phyloP scores from a whole-genome alignment of 2,888 invertebrate genomes.

The Microdon myrmicae region DNA sequence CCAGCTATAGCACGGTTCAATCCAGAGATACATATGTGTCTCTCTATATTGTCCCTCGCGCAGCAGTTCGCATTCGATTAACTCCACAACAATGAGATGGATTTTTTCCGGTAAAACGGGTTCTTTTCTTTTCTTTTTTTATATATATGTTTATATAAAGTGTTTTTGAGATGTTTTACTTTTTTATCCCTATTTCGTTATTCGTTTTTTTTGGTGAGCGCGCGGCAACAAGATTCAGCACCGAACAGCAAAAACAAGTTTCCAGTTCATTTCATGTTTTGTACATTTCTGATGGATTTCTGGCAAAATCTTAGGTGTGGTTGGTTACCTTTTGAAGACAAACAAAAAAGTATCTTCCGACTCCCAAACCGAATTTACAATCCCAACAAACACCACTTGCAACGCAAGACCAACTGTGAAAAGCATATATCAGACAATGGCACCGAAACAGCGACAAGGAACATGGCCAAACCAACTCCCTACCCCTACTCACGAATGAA shows the following conservation, averaged over 20 bases:
- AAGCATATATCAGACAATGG: constrained; percentile 10
- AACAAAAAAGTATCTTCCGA: constrained; percentile 15
- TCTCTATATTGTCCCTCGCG: constrained; percentile 31
- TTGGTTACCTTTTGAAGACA: constrained; percentile 7
- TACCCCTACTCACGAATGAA: constrained; percentile 47
- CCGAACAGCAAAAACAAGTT: constrained; percentile 40
- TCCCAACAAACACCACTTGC: constrained; percentile 14
- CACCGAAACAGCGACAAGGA: constrained; percentile 15
- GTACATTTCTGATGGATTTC: constrained; percentile 6
- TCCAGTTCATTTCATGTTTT: constrained; percentile 8
- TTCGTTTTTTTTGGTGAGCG: constrained; percentile 44
- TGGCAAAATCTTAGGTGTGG: constrained; percentile 40
- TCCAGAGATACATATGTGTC: constrained; percentile 35
- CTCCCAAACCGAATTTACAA: constrained; percentile 10
- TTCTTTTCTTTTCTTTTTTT: constrained; percentile 42
- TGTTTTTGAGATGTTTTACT: constrained; percentile 38
- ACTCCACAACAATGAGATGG: constrained; percentile 51
- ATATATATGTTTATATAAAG: too few species aligned
- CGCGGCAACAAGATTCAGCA: constrained; percentile 42
- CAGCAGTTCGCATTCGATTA: constrained; percentile 52
- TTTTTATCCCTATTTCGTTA: constrained; percentile 21
- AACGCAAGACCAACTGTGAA: constrained; percentile 17
- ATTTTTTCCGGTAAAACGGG: constrained; percentile 52
- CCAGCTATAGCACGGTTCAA: constrained; percentile 23
- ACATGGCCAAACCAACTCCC: too few species aligned